Percentiles rank a stretch among this genome's conserved stretches.
Evolutionary conservation across 2,888 invertebrate species (phyloP).

Genomic region (Tenthredo notha): DNA sequence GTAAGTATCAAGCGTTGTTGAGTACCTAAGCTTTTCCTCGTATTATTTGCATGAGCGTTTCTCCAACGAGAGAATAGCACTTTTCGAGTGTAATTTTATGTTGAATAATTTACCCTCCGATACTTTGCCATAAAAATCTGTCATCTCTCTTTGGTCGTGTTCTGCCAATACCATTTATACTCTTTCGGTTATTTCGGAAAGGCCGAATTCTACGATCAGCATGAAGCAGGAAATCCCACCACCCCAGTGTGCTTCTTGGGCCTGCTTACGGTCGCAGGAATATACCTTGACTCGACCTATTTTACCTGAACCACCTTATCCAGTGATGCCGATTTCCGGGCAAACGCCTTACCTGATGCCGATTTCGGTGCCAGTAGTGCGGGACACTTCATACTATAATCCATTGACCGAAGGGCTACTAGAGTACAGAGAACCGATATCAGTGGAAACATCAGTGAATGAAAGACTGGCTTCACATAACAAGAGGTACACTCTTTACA

Average conservation of each 20-base stretch:
- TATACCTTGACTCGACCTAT: background rate
- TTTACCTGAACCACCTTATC: background rate
- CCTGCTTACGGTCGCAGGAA: background rate
- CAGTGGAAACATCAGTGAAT: background rate
- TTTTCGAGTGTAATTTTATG: too few species aligned
- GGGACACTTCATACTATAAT: background rate
- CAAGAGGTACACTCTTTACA: background rate
- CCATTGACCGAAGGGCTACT: background rate
- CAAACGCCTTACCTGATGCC: background rate
- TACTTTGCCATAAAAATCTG: background rate
- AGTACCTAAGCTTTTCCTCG: background rate
- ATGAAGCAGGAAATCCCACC: background rate
- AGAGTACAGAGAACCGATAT: background rate
- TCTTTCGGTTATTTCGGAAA: background rate
- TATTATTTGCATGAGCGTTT: background rate
- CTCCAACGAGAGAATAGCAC: background rate
- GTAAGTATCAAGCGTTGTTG: background rate
- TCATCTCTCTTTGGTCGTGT: background rate
- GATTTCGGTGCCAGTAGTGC: background rate
- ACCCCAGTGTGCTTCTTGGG: background rate
- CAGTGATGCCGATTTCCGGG: background rate
- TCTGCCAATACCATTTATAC: background rate
- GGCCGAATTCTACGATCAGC: too few species aligned
- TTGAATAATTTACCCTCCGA: background rate
- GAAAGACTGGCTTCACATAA: background rate